Evolutionary conservation across 1,140 invertebrate species (phyloP).

Genomic region (Spodoptera frugiperda): DNA sequence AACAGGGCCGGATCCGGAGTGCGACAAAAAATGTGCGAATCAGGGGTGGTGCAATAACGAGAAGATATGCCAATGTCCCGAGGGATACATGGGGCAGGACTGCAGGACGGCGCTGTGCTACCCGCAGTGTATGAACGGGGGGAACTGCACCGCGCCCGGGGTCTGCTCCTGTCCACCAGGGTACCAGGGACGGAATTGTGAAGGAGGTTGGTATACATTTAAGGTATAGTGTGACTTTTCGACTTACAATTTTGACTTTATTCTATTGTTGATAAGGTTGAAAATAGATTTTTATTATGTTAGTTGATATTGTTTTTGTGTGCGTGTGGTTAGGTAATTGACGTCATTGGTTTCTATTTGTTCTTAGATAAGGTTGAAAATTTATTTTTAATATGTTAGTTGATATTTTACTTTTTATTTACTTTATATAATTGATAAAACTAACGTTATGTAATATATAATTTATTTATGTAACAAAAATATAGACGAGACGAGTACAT

Average conservation of each 20-base stretch:
- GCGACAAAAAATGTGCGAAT: conserved; percentile 94
- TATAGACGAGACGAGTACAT: conserved; percentile 15
- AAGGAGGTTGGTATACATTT: conserved; percentile 90
- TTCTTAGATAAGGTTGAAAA: too few species aligned
- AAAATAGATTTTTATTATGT: too few species aligned
- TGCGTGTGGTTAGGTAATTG: too few species aligned
- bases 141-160: conserved; percentile 95
- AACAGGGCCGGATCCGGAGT: conserved; percentile 94
- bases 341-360: too few species aligned
- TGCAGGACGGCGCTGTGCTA: conserved; percentile 96
- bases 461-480: conserved; percentile 29
- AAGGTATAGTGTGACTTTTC: too few species aligned
- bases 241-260: background rate
- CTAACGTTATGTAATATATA: background rate
- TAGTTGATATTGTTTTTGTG: too few species aligned
- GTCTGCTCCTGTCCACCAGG: conserved; percentile 94
- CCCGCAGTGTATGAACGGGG: conserved; percentile 96
- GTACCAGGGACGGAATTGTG: conserved; percentile 96
- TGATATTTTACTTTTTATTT: too few species aligned
- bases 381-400: too few species aligned
- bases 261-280: too few species aligned
- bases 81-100: conserved; percentile 95
- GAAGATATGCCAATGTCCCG: conserved; percentile 94
- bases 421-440: background rate
- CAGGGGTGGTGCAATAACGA: conserved; percentile 93